Percentiles rank a stretch among this genome's conserved stretches.
phyloP scores from a whole-genome alignment of 2,113 vertebrate genomes.

The Etheostoma cragini region DNA sequence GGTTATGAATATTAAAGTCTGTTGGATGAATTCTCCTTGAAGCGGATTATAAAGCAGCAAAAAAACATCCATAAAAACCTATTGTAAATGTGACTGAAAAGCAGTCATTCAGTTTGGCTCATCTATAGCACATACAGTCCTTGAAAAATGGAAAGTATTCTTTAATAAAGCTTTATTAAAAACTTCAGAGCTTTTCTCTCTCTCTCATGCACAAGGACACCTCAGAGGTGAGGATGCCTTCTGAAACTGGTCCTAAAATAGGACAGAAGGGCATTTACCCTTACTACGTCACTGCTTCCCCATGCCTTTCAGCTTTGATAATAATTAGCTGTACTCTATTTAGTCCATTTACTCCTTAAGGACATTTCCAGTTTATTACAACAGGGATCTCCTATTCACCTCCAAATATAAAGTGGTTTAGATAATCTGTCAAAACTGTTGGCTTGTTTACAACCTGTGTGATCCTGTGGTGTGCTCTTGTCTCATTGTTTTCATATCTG shows the following conservation, averaged over 20 bases:
- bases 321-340: neutral
- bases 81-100: slow-evolving; percentile 4
- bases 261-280: neutral
- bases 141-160: neutral
- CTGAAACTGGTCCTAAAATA: neutral
- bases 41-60: slow-evolving; percentile 13
- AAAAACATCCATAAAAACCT: slow-evolving; percentile 8
- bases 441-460: neutral
- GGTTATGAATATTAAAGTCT: slow-evolving; percentile 8
- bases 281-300: neutral
- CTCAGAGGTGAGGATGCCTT: neutral
- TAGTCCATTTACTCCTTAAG: neutral
- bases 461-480: too few relatives aligned
- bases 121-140: neutral
- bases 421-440: neutral
- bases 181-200: neutral
- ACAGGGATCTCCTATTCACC: neutral
- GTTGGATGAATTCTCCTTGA: neutral
- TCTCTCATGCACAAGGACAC: neutral
- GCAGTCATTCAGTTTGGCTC: slow-evolving; percentile 18
- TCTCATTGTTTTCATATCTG: neutral
- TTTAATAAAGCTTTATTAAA: neutral
- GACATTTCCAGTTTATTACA: neutral
- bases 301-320: neutral
- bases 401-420: neutral